These are phyloP conservation scores for Taurulus bubalis DNA, from an alignment of 2,113 vertebrate species.

Conservation along the genomic window DNA sequence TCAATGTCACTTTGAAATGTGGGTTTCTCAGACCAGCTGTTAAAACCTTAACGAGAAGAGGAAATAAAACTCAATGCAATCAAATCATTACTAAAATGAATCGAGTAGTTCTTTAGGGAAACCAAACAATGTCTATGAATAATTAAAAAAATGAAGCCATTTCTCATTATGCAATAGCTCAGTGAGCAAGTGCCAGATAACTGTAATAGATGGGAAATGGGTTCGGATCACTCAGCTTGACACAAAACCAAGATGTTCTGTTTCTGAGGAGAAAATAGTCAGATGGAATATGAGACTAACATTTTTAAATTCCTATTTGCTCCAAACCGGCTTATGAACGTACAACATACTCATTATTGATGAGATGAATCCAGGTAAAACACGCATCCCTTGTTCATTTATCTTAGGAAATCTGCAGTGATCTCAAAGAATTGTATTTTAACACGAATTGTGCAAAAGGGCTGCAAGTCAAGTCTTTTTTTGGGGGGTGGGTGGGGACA, in stretches of 20 bases:
- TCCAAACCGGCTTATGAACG: not conserved
- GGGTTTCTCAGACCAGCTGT: slow-evolving; percentile 68
- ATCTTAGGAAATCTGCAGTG: not conserved
- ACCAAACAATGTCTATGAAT: not conserved
- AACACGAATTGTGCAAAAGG: slow-evolving; percentile 58
- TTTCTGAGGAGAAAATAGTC: not conserved
- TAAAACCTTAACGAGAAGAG: slow-evolving; percentile 42
- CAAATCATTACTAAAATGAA: not conserved
- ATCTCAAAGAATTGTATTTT: not conserved
- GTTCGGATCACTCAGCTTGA: not conserved
- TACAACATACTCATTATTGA: not conserved
- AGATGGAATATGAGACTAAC: not conserved
- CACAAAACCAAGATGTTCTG: not conserved
- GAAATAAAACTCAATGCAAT: not conserved
- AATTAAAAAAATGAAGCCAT: not conserved
- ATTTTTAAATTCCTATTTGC: not conserved
- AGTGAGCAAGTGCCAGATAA: not conserved
- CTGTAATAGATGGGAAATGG: not conserved
- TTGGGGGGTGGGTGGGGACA: too few relatives aligned
- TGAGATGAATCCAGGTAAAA: slow-evolving; percentile 1
- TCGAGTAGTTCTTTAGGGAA: not conserved
- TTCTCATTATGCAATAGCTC: not conserved
- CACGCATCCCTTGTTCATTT: not conserved
- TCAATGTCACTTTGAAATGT: slow-evolving; percentile 20
- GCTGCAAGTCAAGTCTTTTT: slow-evolving; percentile 50